Evolutionary conservation across 2,797 vertebrate genomes (phyloP).

Genomic region (Squalus acanthias): DNA sequence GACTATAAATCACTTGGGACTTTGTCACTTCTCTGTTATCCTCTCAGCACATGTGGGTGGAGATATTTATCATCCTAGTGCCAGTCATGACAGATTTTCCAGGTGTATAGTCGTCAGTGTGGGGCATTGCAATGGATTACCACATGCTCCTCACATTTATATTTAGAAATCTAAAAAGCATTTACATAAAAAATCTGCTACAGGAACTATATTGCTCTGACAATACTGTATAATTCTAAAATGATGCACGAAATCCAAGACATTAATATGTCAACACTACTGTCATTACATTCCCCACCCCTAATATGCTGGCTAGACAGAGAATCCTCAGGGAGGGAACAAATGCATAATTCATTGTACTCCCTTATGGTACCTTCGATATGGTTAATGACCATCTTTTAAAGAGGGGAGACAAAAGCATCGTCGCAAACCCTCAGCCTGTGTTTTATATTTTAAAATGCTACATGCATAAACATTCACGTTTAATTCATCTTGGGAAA

Average conservation of each 20-base stretch:
- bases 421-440: neutral
- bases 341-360: conserved; percentile 24
- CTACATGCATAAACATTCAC: neutral
- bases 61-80: conserved; percentile 4
- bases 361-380: conserved; percentile 10
- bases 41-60: neutral
- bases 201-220: neutral
- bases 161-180: neutral
- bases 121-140: neutral
- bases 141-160: neutral
- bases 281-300: neutral
- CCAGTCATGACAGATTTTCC: neutral
- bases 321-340: conserved; percentile 1
- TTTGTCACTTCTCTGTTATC: conserved; percentile 10
- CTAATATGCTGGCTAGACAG: conserved; percentile 30
- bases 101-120: neutral
- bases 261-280: conserved; percentile 19
- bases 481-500: neutral
- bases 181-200: neutral
- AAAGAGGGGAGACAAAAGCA: neutral
- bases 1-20: neutral
- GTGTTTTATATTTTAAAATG: neutral
- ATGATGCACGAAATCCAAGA: neutral
- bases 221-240: conserved; percentile 1
- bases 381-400: neutral